phyloP scores from a whole-genome alignment of 2,113 vertebrate species.

The Gymnobelideus leadbeateri region DNA sequence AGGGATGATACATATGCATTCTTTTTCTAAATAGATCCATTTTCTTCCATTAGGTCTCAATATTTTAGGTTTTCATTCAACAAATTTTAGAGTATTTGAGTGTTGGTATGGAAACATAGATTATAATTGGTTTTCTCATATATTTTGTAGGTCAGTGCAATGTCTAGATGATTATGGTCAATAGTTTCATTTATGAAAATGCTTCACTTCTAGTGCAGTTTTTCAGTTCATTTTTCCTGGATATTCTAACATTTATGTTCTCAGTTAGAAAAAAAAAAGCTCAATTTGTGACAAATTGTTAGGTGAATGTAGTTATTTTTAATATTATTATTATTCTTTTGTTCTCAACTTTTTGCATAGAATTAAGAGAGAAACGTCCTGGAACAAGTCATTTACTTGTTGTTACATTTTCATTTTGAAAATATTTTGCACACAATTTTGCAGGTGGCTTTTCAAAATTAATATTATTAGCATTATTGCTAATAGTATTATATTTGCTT shows the following conservation, averaged over 20 bases:
- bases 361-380: neutral
- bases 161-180: too few species aligned
- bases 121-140: neutral
- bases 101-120: neutral
- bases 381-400: neutral
- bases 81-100: neutral
- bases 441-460: neutral
- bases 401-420: neutral
- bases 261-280: too few species aligned
- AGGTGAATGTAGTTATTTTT: too few species aligned
- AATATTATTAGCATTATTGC: neutral
- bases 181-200: too few species aligned
- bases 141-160: neutral
- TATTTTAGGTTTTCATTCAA: neutral
- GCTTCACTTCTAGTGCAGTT: too few species aligned
- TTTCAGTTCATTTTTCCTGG: too few species aligned
- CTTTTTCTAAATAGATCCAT: neutral
- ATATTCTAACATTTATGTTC: too few species aligned
- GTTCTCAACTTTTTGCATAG: neutral
- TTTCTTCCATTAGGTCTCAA: neutral
- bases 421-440: neutral
- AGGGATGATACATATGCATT: neutral
- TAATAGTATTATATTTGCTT: neutral
- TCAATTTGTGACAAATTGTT: too few species aligned
- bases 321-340: neutral